Conservation (phyloP, 1,140 invertebrate species). For the Stegodyphus dumicola region DNA sequence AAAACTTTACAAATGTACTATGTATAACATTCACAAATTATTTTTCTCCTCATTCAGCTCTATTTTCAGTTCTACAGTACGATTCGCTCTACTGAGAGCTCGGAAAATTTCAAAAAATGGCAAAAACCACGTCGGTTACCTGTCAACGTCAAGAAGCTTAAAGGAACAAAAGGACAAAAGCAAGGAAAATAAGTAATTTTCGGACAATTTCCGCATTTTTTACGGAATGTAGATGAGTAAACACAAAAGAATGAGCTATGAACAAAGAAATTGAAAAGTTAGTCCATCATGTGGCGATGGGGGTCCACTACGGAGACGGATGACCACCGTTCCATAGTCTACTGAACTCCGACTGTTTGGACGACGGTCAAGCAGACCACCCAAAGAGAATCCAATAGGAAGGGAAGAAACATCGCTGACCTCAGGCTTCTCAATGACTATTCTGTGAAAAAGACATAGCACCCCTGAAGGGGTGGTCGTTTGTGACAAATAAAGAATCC, state of each 20-base stretch:
- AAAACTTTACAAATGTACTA: too few relatives aligned
- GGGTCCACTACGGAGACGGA: too few relatives aligned
- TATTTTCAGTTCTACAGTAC: too few relatives aligned
- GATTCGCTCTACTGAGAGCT: too few relatives aligned
- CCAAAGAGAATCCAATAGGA: background rate
- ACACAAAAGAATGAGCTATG: background rate
- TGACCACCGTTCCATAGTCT: background rate
- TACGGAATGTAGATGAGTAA: constrained; percentile 8
- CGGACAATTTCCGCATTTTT: background rate
- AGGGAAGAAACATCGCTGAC: background rate
- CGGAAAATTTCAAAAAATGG: too few relatives aligned
- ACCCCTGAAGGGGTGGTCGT: background rate
- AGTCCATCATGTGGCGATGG: background rate
- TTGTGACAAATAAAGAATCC: constrained; percentile 12
- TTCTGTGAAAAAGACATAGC: background rate
- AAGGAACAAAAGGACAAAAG: too few relatives aligned
- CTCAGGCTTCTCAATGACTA: background rate
- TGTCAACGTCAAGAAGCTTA: too few relatives aligned
- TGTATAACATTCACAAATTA: too few relatives aligned
- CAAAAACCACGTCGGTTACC: too few relatives aligned
- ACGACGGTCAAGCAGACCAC: constrained; percentile 23
- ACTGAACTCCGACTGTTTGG: background rate
- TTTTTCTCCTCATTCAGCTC: too few relatives aligned
- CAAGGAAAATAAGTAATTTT: background rate
- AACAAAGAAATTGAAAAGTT: background rate